A percentile compares a stretch with the other conserved stretches of the same genome.
These are phyloP conservation scores for Epizoanthus ramosus DNA, from an alignment of 92 coral and sea anemone species.

Conservation along the genomic window DNA sequence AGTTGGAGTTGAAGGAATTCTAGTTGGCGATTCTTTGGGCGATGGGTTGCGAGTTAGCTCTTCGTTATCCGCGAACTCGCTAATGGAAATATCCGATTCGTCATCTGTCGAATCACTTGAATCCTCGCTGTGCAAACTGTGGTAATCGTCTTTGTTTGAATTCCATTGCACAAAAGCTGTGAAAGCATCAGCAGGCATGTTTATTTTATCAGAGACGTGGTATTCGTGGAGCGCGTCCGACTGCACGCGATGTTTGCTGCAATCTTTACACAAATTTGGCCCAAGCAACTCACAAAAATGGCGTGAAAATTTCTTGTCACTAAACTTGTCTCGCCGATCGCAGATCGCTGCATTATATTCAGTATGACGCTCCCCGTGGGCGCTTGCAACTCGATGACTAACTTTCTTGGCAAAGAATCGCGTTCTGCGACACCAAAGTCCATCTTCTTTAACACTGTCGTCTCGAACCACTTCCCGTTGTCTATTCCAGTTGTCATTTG, in stretches of 20 bases:
- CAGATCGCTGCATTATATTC: constrained; percentile 36
- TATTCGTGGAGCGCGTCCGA: constrained; percentile 46
- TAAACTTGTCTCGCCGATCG: constrained; percentile 47
- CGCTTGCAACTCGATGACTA: constrained; percentile 69
- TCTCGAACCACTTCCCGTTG: not conserved
- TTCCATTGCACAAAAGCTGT: constrained; percentile 58
- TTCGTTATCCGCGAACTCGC: constrained; percentile 61
- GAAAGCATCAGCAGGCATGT: constrained; percentile 62
- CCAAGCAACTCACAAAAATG: constrained; percentile 85
- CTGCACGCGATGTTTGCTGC: constrained; percentile 56
- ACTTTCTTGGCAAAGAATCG: constrained; percentile 52
- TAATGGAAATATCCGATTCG: constrained; percentile 49
- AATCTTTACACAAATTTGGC: constrained; percentile 77
- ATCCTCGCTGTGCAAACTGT: constrained; percentile 55
- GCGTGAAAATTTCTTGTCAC: constrained; percentile 48
- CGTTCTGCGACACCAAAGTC: constrained; percentile 34
- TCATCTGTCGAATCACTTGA: constrained; percentile 26
- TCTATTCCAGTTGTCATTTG: not conserved
- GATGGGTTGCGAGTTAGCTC: not conserved
- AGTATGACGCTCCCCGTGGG: constrained; percentile 9
- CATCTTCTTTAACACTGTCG: not conserved
- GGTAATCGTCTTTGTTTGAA: constrained; percentile 40
- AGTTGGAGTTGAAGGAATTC: constrained; percentile 34
- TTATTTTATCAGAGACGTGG: constrained; percentile 30
- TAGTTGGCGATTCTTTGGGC: constrained; percentile 34